Evolutionary conservation across 2,797 vertebrate species (phyloP).

Genomic region (Diplodus puntazzo): DNA sequence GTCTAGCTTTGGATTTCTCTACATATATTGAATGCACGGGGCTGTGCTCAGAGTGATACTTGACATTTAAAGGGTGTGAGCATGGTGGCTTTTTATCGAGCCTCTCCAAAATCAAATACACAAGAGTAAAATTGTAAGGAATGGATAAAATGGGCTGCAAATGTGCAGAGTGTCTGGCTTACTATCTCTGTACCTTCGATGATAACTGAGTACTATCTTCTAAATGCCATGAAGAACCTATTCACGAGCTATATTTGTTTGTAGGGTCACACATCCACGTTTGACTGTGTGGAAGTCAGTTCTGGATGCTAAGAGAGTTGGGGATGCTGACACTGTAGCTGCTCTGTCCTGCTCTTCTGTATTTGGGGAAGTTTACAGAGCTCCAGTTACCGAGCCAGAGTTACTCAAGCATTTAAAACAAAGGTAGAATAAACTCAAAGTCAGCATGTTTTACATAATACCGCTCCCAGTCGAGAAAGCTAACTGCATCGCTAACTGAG

Average conservation of each 20-base stretch:
- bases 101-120: not conserved
- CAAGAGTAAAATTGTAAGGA: not conserved
- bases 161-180: not conserved
- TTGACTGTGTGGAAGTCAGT: not conserved
- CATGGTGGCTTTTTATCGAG: not conserved
- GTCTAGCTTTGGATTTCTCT: not conserved
- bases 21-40: not conserved
- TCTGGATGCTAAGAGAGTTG: not conserved
- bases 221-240: not conserved
- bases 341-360: not conserved
- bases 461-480: no score
- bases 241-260: not conserved
- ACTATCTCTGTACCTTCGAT: not conserved
- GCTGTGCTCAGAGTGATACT: not conserved
- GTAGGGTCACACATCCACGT: not conserved
- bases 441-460: no score
- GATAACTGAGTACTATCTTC: not conserved
- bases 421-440: no score
- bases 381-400: not conserved
- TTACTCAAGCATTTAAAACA: not conserved
- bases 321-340: not conserved
- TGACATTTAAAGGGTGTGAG: slow-evolving; percentile 1
- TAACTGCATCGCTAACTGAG: no score
- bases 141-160: not conserved
- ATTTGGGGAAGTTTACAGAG: not conserved